Conservation (phyloP, 2,113 vertebrate species). For the Chrysemys picta region DNA sequence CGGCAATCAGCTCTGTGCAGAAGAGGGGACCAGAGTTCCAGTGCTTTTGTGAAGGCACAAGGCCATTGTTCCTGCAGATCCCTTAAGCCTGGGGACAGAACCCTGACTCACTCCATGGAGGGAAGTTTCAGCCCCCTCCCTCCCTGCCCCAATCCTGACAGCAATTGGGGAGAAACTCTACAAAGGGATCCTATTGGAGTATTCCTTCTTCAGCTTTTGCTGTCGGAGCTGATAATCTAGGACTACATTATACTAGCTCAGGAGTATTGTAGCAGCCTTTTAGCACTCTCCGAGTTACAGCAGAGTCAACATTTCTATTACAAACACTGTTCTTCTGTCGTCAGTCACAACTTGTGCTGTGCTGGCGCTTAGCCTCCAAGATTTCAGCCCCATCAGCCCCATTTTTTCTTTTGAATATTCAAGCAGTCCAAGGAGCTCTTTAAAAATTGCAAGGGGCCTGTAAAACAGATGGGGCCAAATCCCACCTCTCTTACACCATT, state of each 20-base stretch:
- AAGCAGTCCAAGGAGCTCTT: background rate
- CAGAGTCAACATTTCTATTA: no score
- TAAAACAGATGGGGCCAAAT: background rate
- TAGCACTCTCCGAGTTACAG: background rate
- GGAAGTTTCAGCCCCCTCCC: background rate
- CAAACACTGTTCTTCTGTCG: no score
- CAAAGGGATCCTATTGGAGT: background rate
- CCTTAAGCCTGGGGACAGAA: background rate
- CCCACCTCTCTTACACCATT: background rate
- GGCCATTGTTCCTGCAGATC: background rate
- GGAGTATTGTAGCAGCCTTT: background rate
- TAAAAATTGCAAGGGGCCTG: background rate
- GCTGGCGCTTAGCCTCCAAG: no score
- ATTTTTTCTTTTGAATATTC: background rate
- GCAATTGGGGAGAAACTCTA: background rate
- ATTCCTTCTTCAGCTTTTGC: background rate
- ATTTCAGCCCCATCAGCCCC: background rate
- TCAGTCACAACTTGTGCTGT: background rate
- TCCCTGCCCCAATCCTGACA: background rate
- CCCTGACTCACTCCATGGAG: background rate
- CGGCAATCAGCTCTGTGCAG: background rate
- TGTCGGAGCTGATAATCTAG: background rate
- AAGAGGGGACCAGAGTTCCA: background rate
- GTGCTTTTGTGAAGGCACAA: background rate
- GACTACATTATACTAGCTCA: background rate